A percentile compares a stretch with the other conserved stretches of the same genome.
phyloP scores from a whole-genome alignment of 2,113 vertebrate genomes.

The Lipophrys pholis region DNA sequence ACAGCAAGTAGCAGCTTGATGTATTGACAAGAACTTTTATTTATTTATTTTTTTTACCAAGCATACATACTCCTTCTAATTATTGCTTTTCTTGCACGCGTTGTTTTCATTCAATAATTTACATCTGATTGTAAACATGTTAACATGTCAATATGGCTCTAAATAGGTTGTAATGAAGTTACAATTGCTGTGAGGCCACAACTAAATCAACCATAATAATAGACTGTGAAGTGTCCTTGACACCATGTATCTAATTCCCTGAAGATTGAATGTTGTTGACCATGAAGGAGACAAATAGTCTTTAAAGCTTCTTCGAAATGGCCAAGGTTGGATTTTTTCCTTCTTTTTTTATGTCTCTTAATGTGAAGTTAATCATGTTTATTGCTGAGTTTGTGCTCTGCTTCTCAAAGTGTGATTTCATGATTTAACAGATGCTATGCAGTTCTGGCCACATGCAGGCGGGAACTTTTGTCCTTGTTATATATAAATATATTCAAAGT shows the following conservation, averaged over 20 bases:
- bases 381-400: not conserved
- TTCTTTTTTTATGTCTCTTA: not conserved
- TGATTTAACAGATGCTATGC: not conserved
- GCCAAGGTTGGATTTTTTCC: not conserved
- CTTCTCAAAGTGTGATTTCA: not conserved
- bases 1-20: too few species aligned
- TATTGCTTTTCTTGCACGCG: not conserved
- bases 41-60: not conserved
- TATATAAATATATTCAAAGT: too few species aligned
- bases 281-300: not conserved
- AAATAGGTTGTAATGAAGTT: not conserved
- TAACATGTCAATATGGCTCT: not conserved
- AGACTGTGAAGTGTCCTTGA: not conserved
- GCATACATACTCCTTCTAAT: not conserved
- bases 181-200: not conserved
- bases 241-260: not conserved
- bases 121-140: not conserved
- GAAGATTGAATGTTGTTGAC: not conserved
- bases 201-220: not conserved
- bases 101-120: not conserved
- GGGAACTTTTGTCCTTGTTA: too few species aligned
- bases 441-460: too few species aligned
- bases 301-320: not conserved
- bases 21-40: too few species aligned
- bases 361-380: not conserved